Base-by-base conservation (phyloP, 2,888 invertebrate species). In the Scelioninae gen. 1 region DNA sequence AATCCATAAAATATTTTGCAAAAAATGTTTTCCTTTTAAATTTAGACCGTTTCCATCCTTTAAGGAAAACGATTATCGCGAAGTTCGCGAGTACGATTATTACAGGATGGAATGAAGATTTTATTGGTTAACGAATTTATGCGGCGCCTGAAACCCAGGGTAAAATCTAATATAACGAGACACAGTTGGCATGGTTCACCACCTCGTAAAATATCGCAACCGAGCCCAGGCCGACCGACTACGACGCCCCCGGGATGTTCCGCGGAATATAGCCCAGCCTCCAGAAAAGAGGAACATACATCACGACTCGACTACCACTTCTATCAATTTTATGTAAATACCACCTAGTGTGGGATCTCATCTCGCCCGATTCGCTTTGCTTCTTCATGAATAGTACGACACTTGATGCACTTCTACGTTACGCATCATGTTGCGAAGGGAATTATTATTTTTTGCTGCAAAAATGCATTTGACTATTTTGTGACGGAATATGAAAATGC, bases 121-220 rank as follows among this genome's bases (percentile, higher is more conserved):
- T 91, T 89, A 91, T 90, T 89, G 90, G 89, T 89, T 90, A 89
- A 91, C 90, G 89, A 90, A 91, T 91, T 91, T 90, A 90, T 90
- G 89, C 88, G 89, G 88, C 89, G 90, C 89, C 88, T 86, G 85
- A 85, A 88, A 88, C 87, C 82, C 71, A 86, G 87, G 87, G 89
- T 90, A 89, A 90, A 90, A 90, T 90, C 89, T 89, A 90, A 90
- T 90, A 89, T 90, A 90, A 91, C 90, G 91, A 90, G 89, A 89
- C 90, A 89, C 89, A 90, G 90, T 91, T 91, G 90, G 90, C 90
- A 90, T 87, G 85, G 88, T 83, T 89, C 87, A 88, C 89, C 90
- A 90, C 89, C 89, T 90, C 90, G 88, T 91, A 91, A 91, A 91
- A 90, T 88, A 90, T 89, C 87, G 85, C 72, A 85, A 72, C 84